Percentiles rank a stretch among this genome's conserved stretches.
phyloP scores from a whole-genome alignment of 2,888 invertebrate species.

The Volucella inanis region DNA sequence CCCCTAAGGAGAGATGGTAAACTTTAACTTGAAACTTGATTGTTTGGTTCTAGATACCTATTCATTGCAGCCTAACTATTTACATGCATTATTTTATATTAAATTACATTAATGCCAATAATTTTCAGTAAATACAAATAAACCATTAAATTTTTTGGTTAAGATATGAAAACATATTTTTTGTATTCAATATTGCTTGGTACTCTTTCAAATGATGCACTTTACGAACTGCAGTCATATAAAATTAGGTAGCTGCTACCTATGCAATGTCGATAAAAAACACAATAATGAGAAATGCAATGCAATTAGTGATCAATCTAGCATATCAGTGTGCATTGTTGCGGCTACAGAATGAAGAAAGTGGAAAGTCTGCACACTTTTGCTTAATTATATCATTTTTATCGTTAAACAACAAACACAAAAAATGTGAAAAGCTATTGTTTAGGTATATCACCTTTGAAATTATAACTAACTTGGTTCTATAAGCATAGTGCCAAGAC shows the following conservation, averaged over 20 bases:
- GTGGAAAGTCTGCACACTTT: conserved; percentile 50
- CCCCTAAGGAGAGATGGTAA: too few species aligned
- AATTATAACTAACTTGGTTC: too few species aligned
- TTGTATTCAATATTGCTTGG: neutral
- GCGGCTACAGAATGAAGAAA: conserved; percentile 48
- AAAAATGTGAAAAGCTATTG: conserved; percentile 9
- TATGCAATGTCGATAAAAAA: conserved; percentile 7
- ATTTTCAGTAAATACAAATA: conserved; percentile 6
- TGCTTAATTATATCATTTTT: conserved; percentile 43
- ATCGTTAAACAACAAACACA: conserved; percentile 10
- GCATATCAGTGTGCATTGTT: conserved; percentile 58
- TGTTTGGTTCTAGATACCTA: too few species aligned
- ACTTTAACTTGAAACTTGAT: too few species aligned
- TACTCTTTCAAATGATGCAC: neutral
- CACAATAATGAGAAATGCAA: conserved; percentile 29
- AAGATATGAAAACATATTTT: neutral
- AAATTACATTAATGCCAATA: neutral
- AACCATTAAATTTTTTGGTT: neutral
- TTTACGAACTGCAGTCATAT: neutral
- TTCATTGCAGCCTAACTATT: neutral
- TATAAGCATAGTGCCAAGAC: too few species aligned
- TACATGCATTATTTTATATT: neutral
- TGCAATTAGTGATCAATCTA: conserved; percentile 56
- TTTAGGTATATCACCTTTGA: neutral
- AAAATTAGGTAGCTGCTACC: neutral